Conservation (phyloP, 2,113 vertebrate genomes). For the Rallus limicola region DNA sequence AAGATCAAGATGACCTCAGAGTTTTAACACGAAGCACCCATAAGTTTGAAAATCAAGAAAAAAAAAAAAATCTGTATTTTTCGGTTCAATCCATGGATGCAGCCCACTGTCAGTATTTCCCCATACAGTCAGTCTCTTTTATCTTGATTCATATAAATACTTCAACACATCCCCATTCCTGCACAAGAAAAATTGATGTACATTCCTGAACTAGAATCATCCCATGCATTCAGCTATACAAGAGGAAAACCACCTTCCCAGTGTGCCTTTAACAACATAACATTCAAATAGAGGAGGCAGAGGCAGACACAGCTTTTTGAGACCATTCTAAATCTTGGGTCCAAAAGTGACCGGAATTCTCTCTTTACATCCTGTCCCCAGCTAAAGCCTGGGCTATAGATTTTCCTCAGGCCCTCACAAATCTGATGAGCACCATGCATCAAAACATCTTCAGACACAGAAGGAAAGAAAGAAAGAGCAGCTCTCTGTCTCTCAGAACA, state of each 20-base stretch:
- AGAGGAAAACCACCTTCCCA: neutral
- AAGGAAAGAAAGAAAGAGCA: neutral
- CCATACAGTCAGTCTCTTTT: neutral
- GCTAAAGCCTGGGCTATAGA: neutral
- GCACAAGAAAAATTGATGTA: neutral
- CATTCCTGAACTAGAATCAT: neutral
- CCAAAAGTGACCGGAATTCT: neutral
- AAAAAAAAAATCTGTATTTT: neutral
- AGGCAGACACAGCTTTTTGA: neutral
- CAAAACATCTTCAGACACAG: neutral
- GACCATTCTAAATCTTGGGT: neutral
- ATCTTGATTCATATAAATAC: neutral
- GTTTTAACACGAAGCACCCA: neutral
- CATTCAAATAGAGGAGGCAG: neutral
- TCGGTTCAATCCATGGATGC: neutral
- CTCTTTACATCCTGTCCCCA: neutral
- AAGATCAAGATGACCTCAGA: neutral
- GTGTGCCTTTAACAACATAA: neutral
- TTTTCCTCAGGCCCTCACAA: neutral
- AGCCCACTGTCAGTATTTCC: neutral
- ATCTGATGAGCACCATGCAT: neutral
- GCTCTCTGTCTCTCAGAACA: neutral
- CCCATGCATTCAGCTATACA: neutral
- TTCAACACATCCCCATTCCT: neutral
- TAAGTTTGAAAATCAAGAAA: neutral